Evolutionary conservation across 1,140 invertebrate species (phyloP), one percentile per base, ranked within the genome.

Genomic region (Musca domestica): DNA sequence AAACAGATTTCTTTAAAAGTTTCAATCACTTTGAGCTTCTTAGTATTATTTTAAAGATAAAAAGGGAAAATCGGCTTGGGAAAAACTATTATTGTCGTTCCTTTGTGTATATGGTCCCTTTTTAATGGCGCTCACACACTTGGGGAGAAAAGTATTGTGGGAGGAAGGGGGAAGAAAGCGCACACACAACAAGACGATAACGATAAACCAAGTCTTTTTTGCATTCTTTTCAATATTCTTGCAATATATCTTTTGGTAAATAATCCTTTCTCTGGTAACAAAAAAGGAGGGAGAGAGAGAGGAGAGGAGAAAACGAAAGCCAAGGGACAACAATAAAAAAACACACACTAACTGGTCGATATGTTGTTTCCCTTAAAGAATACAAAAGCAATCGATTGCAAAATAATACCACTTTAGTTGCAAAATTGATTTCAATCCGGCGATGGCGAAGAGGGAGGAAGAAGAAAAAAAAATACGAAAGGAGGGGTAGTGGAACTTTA

Each of bases 321-420:
- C n/a, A n/a, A n/a, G n/a, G n/a, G n/a, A 23, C 51, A 52, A 52
- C 51, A 52, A 22, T 20, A 52, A 52, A 41, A 41, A 12, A n/a
- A n/a, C n/a, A n/a, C n/a, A 10, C 2, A 19, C 10, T 19, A 19
- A 19, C 15, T 49, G n/a, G 4, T 19, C 15, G 25, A 56, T 54
- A 41, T 7, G 34, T 5, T 41, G 34, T 41, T 10, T 41, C 34
- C 34, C 34, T 41, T 41, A 14, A 56, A 25, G 14, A 56, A n/a
- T 15, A 56, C 4, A 56, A 56, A 56, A 25, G 52, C 25, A 56
- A 56, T 56, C 52, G 23, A 56, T 56, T 25, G 23, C 52, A 56
- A 27, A 23, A 56, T 56, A 56, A 56, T 27, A 56, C 52, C 52
- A 56, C 52, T 56, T 56, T 56, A 56, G 52, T 56, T 56, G 14